A percentile compares a stretch with the other conserved stretches of the same genome.
Conservation (phyloP, 2,888 invertebrate species). For the Drosophila austrosaltans region DNA sequence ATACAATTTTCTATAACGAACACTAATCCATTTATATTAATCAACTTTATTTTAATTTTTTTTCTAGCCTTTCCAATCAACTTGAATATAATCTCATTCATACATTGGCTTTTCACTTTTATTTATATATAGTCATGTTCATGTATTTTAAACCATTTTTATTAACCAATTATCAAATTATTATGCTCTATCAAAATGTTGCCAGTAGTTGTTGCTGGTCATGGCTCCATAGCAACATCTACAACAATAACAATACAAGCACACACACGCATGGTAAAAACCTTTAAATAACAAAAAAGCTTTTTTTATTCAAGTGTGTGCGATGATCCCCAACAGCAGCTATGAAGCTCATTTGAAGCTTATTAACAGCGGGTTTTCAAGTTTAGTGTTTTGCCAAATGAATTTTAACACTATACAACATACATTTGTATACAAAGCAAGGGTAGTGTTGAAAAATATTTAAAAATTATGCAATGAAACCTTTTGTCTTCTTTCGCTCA, state of each 20-base stretch:
- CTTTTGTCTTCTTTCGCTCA: too few relatives aligned
- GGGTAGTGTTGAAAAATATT: too few relatives aligned
- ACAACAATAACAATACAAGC: conserved; percentile 28
- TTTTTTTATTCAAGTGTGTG: conserved; percentile 23
- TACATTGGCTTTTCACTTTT: not conserved
- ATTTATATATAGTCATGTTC: not conserved
- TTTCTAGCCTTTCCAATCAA: not conserved
- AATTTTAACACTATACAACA: conserved; percentile 2
- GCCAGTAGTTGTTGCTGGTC: conserved; percentile 37
- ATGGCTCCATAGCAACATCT: conserved; percentile 24
- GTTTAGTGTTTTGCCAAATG: conserved; percentile 14
- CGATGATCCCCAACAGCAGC: conserved; percentile 61
- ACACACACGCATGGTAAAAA: conserved; percentile 32
- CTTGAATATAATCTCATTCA: not conserved
- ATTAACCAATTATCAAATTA: conserved; percentile 2
- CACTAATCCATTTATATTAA: too few relatives aligned
- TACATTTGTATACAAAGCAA: not conserved
- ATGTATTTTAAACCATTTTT: not conserved
- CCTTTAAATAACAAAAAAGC: conserved; percentile 11
- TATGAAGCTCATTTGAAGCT: conserved; percentile 60
- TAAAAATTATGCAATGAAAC: too few relatives aligned
- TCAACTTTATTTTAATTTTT: not conserved
- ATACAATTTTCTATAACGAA: too few relatives aligned
- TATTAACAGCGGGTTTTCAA: conserved; percentile 45
- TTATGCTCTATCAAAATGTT: conserved; percentile 32